A percentile compares a stretch with the other conserved stretches of the same genome.
phyloP scores from a whole-genome alignment of 2,797 vertebrate genomes.

The Xiphorhynchus erythropygius region DNA sequence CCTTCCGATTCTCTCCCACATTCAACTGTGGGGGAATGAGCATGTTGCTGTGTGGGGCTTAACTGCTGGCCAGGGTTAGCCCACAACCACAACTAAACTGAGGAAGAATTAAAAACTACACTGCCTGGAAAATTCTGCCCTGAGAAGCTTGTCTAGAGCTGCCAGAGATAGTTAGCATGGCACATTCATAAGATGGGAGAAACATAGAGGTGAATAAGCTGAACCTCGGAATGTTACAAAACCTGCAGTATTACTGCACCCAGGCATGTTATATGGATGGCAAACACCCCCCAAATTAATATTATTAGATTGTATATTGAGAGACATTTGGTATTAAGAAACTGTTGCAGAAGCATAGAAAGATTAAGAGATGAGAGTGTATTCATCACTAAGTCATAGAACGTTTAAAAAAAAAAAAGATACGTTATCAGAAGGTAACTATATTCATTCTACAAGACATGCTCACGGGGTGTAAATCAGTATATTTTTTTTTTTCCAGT shows the following conservation, averaged over 20 bases:
- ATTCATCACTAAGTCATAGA: not conserved
- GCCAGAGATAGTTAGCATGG: not conserved
- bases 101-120: not conserved
- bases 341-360: not conserved
- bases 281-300: not conserved
- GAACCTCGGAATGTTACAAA: not conserved
- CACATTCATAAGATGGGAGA: not conserved
- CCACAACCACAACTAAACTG: not conserved
- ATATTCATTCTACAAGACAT: not conserved
- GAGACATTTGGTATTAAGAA: not conserved
- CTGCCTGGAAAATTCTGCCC: not conserved
- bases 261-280: not conserved
- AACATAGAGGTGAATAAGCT: not conserved
- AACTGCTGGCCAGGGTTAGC: not conserved
- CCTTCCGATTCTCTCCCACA: not conserved
- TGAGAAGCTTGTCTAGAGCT: not conserved
- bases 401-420: not conserved
- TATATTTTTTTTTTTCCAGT: not conserved
- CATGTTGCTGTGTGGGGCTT: not conserved
- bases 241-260: not conserved
- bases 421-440: not conserved
- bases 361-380: not conserved
- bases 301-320: not conserved
- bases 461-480: not conserved
- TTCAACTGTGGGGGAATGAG: not conserved